Percentiles rank a stretch among this genome's conserved stretches.
Evolutionary conservation across 1,140 invertebrate genomes (phyloP).

Genomic region (Trachelipus rathkii): DNA sequence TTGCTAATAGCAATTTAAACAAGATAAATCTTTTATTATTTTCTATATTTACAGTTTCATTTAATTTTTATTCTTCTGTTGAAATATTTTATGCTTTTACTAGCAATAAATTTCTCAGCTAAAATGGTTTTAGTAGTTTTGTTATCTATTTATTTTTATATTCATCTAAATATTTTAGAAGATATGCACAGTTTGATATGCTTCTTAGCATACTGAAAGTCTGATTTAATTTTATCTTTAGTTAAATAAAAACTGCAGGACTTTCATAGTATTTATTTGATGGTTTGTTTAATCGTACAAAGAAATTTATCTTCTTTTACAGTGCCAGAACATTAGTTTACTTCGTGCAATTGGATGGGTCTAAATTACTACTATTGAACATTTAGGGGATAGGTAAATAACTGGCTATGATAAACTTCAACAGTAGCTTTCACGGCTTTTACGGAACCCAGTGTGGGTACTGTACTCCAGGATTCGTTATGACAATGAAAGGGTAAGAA

Average conservation of each 20-base stretch:
- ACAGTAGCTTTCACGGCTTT: slow-evolving; percentile 48
- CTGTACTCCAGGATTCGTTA: slow-evolving; percentile 78
- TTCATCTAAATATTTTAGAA: too few species aligned
- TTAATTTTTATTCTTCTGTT: too few species aligned
- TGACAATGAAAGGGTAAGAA: slow-evolving; percentile 68
- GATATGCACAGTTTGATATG: too few species aligned
- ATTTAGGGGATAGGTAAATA: slow-evolving; percentile 64
- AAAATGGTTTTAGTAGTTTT: too few species aligned
- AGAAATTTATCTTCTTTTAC: neutral
- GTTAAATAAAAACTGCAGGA: neutral
- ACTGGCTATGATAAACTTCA: slow-evolving; percentile 61
- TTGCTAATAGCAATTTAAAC: too few species aligned
- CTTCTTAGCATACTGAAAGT: neutral
- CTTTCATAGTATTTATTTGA: neutral
- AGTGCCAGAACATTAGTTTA: slow-evolving; percentile 42
- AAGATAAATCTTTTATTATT: too few species aligned
- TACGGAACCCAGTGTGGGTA: slow-evolving; percentile 60
- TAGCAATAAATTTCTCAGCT: too few species aligned
- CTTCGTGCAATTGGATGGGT: slow-evolving; percentile 39
- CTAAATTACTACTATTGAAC: slow-evolving; percentile 72
- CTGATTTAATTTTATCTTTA: neutral
- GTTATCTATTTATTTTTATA: too few species aligned
- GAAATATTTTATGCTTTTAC: too few species aligned
- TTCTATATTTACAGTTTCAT: too few species aligned
- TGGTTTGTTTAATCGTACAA: neutral